Evolutionary conservation across 2,888 invertebrate species (phyloP).

Genomic region (Conus canariensis): DNA sequence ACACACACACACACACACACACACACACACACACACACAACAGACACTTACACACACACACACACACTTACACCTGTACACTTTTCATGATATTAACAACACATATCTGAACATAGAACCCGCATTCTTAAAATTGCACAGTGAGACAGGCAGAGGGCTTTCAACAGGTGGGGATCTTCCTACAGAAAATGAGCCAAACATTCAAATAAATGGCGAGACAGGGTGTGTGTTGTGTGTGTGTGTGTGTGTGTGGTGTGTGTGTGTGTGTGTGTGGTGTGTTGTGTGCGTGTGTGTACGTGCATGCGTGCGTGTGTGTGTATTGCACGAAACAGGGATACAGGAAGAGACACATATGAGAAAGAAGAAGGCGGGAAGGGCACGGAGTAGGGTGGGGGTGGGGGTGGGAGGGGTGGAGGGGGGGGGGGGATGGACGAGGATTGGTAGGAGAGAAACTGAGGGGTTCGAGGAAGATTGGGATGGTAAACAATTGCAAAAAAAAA

Average conservation of each 20-base stretch:
- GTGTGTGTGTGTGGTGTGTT: too few relatives aligned
- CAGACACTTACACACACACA: background rate
- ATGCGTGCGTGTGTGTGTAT: too few relatives aligned
- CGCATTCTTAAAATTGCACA: background rate
- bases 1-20: constrained; percentile 1
- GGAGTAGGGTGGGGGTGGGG: background rate
- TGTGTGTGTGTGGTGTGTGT: too few relatives aligned
- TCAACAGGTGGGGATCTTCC: background rate
- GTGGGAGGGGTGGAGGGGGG: background rate
- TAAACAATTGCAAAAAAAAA: too few relatives aligned
- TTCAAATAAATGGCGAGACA: background rate
- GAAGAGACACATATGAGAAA: background rate
- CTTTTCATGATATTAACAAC: background rate
- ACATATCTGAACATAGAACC: background rate
- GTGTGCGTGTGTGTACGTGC: too few relatives aligned
- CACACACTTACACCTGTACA: background rate
- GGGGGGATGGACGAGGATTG: background rate
- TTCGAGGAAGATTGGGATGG: too few relatives aligned
- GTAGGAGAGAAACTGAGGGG: background rate
- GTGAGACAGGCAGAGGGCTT: background rate
- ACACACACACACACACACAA: background rate
- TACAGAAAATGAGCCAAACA: background rate
- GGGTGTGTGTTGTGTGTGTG: background rate
- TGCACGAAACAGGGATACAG: background rate
- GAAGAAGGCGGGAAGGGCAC: background rate